These are phyloP conservation scores for Pangasianodon gigas DNA, from an alignment of 2,113 vertebrate genomes.

Conservation along the genomic window DNA sequence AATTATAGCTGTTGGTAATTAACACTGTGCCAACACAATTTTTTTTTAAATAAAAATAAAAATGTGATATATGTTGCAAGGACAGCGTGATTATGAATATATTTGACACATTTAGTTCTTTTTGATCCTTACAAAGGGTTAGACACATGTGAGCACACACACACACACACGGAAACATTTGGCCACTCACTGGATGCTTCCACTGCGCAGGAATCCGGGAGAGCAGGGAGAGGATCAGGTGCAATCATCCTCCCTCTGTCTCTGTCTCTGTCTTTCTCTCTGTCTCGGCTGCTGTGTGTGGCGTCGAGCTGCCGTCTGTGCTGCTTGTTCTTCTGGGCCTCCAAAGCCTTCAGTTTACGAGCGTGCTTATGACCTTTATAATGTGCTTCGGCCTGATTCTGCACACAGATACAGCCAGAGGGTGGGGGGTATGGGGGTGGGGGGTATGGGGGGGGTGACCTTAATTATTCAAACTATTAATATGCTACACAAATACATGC, in stretches of 20 bases:
- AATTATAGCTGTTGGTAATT: too few relatives aligned
- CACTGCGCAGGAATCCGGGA: slow-evolving; percentile 60
- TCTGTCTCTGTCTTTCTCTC: slow-evolving; percentile 61
- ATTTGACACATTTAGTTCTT: neutral
- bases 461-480: slow-evolving; percentile 6
- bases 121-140: neutral
- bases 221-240: slow-evolving; percentile 58
- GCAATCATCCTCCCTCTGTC: slow-evolving; percentile 60
- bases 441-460: too few relatives aligned
- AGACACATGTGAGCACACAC: neutral
- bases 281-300: slow-evolving; percentile 58
- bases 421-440: neutral
- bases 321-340: slow-evolving; percentile 84
- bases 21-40: neutral
- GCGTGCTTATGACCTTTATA: slow-evolving; percentile 97
- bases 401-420: slow-evolving; percentile 35
- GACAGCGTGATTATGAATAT: neutral
- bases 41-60: neutral
- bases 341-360: slow-evolving; percentile 90
- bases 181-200: slow-evolving; percentile 68
- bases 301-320: slow-evolving; percentile 50
- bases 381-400: slow-evolving; percentile 98
- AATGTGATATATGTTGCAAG: neutral
- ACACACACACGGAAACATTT: neutral
- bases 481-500: neutral